A percentile compares a stretch with the other conserved stretches of the same genome.
Evolutionary conservation across 2,888 invertebrate genomes (phyloP).

Genomic region (Chloromyia formosa): DNA sequence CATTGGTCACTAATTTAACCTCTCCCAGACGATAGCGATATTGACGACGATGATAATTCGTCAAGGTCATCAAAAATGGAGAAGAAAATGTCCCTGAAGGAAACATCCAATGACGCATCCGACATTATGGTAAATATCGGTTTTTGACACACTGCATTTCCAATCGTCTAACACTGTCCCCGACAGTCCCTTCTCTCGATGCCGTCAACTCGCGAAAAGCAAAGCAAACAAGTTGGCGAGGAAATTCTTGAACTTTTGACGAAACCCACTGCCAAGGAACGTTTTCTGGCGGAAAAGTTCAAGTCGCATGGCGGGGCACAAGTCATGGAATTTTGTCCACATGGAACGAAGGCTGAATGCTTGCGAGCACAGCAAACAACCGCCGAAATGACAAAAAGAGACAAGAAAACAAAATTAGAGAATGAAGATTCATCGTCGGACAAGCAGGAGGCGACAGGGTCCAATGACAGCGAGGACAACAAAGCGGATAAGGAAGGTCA

Average conservation of each 20-base stretch:
- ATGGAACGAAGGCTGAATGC: slow-evolving; percentile 93
- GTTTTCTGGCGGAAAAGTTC: slow-evolving; percentile 93
- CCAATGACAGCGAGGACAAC: slow-evolving; percentile 55
- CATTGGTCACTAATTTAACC: too few relatives aligned
- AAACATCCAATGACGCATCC: slow-evolving; percentile 64
- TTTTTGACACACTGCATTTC: background rate
- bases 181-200: slow-evolving; percentile 59
- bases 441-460: slow-evolving; percentile 51
- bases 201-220: slow-evolving; percentile 94
- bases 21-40: slow-evolving; percentile 60
- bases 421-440: slow-evolving; percentile 45
- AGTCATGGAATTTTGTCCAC: slow-evolving; percentile 95
- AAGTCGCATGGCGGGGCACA: slow-evolving; percentile 94
- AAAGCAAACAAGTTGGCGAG: slow-evolving; percentile 93
- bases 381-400: slow-evolving; percentile 57
- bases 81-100: slow-evolving; percentile 55
- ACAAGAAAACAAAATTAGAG: slow-evolving; percentile 48
- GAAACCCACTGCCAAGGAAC: slow-evolving; percentile 95
- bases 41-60: slow-evolving; percentile 54
- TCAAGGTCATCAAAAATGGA: slow-evolving; percentile 53
- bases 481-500: slow-evolving; percentile 50
- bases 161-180: background rate
- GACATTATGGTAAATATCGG: slow-evolving; percentile 73
- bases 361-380: slow-evolving; percentile 66
- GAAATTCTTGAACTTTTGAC: slow-evolving; percentile 93